Base-by-base conservation (phyloP, 2,888 invertebrate species). In the Andricus quercusramuli region DNA sequence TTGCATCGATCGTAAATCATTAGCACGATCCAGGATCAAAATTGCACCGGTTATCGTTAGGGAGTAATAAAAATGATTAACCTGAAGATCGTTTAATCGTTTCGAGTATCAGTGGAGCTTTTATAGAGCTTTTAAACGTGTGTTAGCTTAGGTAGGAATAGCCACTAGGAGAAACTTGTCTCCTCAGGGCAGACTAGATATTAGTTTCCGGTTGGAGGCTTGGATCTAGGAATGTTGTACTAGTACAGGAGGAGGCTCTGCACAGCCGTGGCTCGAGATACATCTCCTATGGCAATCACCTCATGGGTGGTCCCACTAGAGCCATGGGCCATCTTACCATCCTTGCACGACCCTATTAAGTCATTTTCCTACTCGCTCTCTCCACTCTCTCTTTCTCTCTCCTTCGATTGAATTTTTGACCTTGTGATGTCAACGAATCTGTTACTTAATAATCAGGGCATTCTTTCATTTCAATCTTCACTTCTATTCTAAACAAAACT, bases 201-300 rank as follows among this genome's bases (percentile, higher is more conserved):
- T 85, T 87, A 86, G 83, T 87, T 87, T 85, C 85, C 85, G 85
- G 86, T 85, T 83, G 83, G 84, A 76, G 77, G 67, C 65, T 77
- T 20, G 65, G 82, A 90, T 89, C 88, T 90, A 88, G 88, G 89
- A 89, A 90, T 88, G 90, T 83, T 83, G 86, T 77, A 85, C 84
- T 84, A 84, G 83, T 86, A 80, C 83, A 82, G 79, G 79, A 80
- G 81, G 84, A 84, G 83, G 59, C 22, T 59, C 81, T 67, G 41
- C 81, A 77, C 80, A 79, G 77, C 76, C 68, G 79, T 80, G 78
- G 80, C 68, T 74, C 77, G 81, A 85, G 86, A 85, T 89, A 87
- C 85, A 90, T 88, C 87, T 88, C 87, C 89, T 86, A 87, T 85
- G 88, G 90, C 90, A 90, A 91, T 90, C 91, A 89, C 90, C 89